Percentiles rank a stretch among this genome's conserved stretches.
Evolutionary conservation across 2,797 vertebrate species (phyloP).

Genomic region (Molossus alvarezi): DNA sequence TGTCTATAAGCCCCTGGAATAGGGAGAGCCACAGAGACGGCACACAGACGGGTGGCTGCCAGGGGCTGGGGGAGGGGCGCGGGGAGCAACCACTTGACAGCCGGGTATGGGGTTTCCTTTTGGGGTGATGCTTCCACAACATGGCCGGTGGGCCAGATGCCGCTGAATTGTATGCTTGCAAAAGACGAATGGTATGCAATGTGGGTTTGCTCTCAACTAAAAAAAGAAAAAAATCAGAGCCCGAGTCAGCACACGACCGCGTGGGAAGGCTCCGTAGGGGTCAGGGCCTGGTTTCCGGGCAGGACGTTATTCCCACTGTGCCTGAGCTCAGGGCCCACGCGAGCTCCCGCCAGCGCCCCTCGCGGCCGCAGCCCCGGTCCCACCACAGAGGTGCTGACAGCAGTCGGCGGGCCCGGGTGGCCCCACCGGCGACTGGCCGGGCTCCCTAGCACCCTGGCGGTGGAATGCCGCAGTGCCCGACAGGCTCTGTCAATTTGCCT

Average conservation of each 20-base stretch:
- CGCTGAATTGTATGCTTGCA: neutral
- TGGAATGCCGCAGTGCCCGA: rapidly evolving
- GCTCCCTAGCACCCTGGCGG: neutral
- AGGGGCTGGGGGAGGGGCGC: no score
- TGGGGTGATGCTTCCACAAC: neutral
- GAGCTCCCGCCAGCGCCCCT: rapidly evolving
- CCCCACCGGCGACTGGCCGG: rapidly evolving
- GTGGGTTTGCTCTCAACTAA: neutral
- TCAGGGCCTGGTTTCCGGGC: neutral
- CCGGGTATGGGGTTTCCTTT: neutral
- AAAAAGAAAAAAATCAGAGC: neutral
- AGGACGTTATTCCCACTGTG: neutral
- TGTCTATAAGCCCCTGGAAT: rapidly evolving
- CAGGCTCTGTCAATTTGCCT: slow-evolving; percentile 75
- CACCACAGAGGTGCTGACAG: rapidly evolving
- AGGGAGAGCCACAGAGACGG: neutral
- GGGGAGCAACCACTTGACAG: no score
- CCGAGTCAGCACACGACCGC: rapidly evolving
- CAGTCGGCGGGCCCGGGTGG: rapidly evolving
- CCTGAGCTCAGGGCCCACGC: rapidly evolving
- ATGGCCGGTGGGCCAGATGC: neutral
- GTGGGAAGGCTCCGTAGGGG: rapidly evolving
- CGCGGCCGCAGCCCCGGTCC: rapidly evolving
- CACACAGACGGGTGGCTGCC: neutral
- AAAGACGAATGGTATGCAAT: neutral